Percentiles rank a stretch among this genome's conserved stretches.
Conservation (phyloP, 2,797 vertebrate species). For the Alectoris magna region DNA sequence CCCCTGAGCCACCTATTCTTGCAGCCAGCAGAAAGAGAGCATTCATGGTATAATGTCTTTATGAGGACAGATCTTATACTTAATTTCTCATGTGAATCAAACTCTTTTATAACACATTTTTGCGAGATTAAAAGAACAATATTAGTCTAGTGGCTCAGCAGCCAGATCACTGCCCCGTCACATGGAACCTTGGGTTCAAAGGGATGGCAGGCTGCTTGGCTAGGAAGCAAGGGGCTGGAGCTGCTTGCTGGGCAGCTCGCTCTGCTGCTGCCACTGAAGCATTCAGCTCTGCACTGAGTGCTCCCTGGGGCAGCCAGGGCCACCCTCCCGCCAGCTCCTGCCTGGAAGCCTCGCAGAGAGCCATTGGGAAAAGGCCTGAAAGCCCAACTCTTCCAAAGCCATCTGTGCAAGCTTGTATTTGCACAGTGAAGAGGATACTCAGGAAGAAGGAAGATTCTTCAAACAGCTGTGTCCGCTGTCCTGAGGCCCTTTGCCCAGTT, state of each 20-base stretch:
- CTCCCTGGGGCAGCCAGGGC: neutral
- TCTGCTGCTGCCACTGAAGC: neutral
- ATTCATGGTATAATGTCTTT: conserved; percentile 78
- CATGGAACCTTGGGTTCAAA: conserved; percentile 52
- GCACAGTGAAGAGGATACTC: neutral
- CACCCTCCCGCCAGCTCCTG: neutral
- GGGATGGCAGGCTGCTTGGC: neutral
- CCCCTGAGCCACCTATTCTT: conserved; percentile 78
- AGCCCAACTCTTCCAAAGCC: neutral
- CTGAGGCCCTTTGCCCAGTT: neutral
- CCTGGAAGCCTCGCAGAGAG: neutral
- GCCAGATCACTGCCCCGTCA: conserved; percentile 56
- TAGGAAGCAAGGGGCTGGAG: conserved; percentile 11
- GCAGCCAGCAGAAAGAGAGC: conserved; percentile 76
- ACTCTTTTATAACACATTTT: conserved; percentile 63
- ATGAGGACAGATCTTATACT: conserved; percentile 74
- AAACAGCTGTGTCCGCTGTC: neutral
- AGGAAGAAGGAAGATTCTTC: neutral
- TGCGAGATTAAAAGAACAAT: conserved; percentile 68
- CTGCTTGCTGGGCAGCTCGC: neutral
- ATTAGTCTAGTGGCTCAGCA: conserved; percentile 63
- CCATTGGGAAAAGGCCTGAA: neutral
- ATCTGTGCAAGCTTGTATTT: neutral
- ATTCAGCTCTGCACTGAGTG: conserved; percentile 12
- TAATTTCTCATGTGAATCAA: conserved; percentile 77